Evolutionary conservation across 2,797 vertebrate genomes (phyloP).

Genomic region (Hippopotamyrus pictus): DNA sequence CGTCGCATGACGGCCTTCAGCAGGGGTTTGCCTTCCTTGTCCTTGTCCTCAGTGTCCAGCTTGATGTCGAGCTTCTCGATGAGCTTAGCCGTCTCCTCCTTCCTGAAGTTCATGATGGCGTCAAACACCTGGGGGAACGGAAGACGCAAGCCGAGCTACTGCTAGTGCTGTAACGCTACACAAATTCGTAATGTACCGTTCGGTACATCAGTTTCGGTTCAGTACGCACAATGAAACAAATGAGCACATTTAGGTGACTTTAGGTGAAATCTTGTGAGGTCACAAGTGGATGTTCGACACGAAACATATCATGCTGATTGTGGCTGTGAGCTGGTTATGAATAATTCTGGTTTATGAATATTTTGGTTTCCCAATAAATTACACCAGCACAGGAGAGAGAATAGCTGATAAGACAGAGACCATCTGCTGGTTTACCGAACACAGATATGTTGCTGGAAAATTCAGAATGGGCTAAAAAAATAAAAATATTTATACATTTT

Average conservation of each 20-base stretch:
- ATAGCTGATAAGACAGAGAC: not conserved
- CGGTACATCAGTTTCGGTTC: not conserved
- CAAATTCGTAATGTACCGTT: not conserved
- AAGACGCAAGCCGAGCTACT: not conserved
- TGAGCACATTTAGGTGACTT: not conserved
- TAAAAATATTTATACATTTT: not conserved
- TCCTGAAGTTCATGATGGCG: conserved; percentile 91
- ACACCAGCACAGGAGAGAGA: not conserved
- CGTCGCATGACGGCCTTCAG: conserved; percentile 94
- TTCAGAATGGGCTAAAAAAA: not conserved
- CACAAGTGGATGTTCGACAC: not conserved
- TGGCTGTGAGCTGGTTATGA: not conserved
- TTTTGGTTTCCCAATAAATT: not conserved
- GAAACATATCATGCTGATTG: not conserved
- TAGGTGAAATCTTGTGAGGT: not conserved
- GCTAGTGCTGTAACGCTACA: not conserved
- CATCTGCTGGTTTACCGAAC: not conserved
- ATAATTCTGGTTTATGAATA: not conserved
- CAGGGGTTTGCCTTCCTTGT: conserved; percentile 87
- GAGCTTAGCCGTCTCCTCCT: conserved; percentile 80
- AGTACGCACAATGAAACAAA: not conserved
- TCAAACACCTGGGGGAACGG: conserved; percentile 71
- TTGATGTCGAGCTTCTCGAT: conserved; percentile 86
- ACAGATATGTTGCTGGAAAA: not conserved
- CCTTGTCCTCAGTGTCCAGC: conserved; percentile 80